These are phyloP conservation scores for Tangachromis dhanisi DNA, from an alignment of 2,113 vertebrate species.

Conservation along the genomic window DNA sequence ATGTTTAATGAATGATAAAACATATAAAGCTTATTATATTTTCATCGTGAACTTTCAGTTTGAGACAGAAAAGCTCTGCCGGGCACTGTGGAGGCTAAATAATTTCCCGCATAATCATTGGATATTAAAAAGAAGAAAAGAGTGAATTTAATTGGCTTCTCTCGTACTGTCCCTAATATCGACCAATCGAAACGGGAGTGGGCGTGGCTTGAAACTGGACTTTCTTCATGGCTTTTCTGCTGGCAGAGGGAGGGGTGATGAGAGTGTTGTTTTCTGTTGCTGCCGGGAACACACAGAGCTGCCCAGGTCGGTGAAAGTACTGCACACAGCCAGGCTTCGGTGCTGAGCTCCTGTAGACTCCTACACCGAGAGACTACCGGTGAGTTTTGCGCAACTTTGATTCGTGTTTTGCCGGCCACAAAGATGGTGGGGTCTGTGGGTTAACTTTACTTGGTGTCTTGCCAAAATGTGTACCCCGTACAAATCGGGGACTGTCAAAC, in stretches of 20 bases:
- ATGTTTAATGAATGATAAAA: not conserved
- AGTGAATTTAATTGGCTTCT: constrained; percentile 18
- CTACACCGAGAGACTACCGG: not conserved
- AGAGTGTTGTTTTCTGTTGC: constrained; percentile 28
- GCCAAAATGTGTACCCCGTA: not conserved
- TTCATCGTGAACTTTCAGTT: not conserved
- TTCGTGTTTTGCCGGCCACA: not conserved
- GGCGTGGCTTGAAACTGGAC: constrained; percentile 3
- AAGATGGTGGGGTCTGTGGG: not conserved
- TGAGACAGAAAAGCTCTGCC: not conserved
- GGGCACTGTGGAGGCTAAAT: not conserved
- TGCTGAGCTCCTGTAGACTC: not conserved
- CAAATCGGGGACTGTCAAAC: constrained; percentile 43
- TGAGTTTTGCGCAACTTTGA: constrained; percentile 27
- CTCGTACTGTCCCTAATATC: constrained; percentile 20
- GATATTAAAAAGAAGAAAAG: not conserved
- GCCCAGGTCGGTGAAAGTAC: constrained; percentile 26
- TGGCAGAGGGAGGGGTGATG: constrained; percentile 17
- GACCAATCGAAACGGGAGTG: constrained; percentile 19
- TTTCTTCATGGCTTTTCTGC: not conserved
- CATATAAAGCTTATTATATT: not conserved
- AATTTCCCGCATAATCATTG: not conserved
- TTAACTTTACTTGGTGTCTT: not conserved
- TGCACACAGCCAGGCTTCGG: not conserved
- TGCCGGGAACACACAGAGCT: constrained; percentile 21